phyloP scores from a whole-genome alignment of 2,888 invertebrate species.

The Diaperis boleti region DNA sequence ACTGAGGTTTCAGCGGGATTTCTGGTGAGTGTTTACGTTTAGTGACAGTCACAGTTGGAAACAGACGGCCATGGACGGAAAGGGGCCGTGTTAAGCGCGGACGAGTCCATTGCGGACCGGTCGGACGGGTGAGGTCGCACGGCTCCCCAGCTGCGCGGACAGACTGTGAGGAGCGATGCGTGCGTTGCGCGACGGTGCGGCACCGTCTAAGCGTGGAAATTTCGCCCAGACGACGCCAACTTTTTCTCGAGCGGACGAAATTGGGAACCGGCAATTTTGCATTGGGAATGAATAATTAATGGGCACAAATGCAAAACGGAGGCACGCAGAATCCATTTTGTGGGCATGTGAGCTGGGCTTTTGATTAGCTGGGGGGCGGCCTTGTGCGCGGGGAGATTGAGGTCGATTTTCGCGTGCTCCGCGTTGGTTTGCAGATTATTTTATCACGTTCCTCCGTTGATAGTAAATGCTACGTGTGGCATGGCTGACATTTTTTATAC shows the following conservation, averaged over 20 bases:
- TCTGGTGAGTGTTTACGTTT: constrained; percentile 38
- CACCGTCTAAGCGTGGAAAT: constrained; percentile 47
- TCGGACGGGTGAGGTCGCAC: constrained; percentile 59
- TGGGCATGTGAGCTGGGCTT: constrained; percentile 52
- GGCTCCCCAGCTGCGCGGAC: constrained; percentile 31
- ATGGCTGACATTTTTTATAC: constrained; percentile 46
- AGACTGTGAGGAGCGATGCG: constrained; percentile 54
- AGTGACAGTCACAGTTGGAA: constrained; percentile 42
- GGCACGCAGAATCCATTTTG: constrained; percentile 60
- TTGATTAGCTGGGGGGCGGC: constrained; percentile 56
- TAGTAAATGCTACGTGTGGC: constrained; percentile 41
- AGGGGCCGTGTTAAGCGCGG: constrained; percentile 48
- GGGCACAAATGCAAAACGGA: constrained; percentile 48
- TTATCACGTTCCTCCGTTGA: constrained; percentile 47
- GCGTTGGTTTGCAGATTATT: constrained; percentile 52
- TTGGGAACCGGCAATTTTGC: constrained; percentile 50
- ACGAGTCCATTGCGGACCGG: constrained; percentile 59
- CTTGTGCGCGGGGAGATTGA: constrained; percentile 48
- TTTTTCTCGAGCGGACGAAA: constrained; percentile 50
- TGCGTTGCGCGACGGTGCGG: background rate
- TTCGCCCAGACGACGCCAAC: constrained; percentile 52
- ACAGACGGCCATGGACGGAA: constrained; percentile 59
- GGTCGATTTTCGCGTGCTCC: constrained; percentile 54
- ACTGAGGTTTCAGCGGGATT: constrained; percentile 2
- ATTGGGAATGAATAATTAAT: constrained; percentile 49